These are phyloP conservation scores for Parasteatoda tepidariorum DNA, from an alignment of 1,140 invertebrate species.

Conservation along the genomic window DNA sequence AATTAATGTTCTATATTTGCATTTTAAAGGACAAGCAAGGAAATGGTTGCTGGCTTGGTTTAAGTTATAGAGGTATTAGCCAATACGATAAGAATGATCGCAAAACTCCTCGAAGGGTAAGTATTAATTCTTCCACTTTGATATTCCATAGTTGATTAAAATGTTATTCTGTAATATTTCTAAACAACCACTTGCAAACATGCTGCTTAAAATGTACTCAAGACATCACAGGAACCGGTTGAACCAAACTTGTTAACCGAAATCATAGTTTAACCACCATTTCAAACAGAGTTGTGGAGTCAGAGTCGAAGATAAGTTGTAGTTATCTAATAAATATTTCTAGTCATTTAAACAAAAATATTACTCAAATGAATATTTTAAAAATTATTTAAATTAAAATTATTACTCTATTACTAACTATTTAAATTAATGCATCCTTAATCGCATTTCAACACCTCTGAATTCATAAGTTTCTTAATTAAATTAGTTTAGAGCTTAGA, in stretches of 20 bases:
- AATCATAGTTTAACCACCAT: no score
- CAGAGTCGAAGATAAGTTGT: no score
- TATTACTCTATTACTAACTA: no score
- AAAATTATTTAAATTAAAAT: no score
- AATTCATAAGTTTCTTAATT: no score
- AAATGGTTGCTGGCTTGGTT: constrained; percentile 72
- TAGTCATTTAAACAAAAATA: no score
- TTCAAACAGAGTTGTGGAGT: no score
- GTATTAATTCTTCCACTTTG: background rate
- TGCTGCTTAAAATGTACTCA: background rate
- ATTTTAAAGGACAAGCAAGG: constrained; percentile 70
- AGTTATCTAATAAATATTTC: no score
- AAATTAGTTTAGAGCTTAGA: no score
- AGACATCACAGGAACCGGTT: background rate
- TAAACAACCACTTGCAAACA: background rate
- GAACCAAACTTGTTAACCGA: background rate
- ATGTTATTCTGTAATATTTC: background rate
- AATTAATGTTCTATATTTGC: background rate
- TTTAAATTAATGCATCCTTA: no score
- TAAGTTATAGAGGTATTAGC: constrained; percentile 72
- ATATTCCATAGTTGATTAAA: background rate
- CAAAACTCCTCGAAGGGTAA: constrained; percentile 69
- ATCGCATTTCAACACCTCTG: no score
- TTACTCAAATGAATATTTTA: no score
- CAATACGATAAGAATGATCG: constrained; percentile 73